Conservation (phyloP, 1,140 invertebrate species). For the Fopius arisanus region DNA sequence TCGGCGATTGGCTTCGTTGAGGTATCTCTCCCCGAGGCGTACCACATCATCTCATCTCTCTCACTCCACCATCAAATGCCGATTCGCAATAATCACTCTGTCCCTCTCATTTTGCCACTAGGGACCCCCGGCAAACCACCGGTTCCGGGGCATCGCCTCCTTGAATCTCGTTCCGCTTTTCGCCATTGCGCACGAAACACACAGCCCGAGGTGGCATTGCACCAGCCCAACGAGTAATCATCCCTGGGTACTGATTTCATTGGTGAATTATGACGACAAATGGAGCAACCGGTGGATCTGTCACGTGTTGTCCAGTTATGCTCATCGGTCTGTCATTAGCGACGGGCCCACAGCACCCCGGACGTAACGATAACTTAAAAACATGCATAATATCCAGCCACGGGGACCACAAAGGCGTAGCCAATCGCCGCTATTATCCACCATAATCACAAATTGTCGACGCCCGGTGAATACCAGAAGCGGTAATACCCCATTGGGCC, state of each 20-base stretch:
- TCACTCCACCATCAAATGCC: not conserved
- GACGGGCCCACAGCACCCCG: not conserved
- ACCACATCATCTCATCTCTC: slow-evolving; percentile 18
- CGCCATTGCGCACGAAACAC: slow-evolving; percentile 46
- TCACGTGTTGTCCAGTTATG: not conserved
- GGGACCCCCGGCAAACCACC: slow-evolving; percentile 23
- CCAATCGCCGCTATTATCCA: not conserved
- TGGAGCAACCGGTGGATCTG: not conserved
- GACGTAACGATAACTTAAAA: not conserved
- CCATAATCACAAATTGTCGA: not conserved
- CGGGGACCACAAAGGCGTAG: not conserved
- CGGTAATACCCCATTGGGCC: not conserved
- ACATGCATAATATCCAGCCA: not conserved
- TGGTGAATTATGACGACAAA: not conserved
- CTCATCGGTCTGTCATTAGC: not conserved
- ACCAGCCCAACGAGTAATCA: not conserved
- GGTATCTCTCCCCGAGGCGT: slow-evolving; percentile 32
- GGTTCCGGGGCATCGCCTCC: slow-evolving; percentile 33
- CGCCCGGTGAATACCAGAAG: not conserved
- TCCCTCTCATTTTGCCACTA: slow-evolving; percentile 5
- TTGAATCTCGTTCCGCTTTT: slow-evolving; percentile 51
- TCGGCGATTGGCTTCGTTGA: slow-evolving; percentile 41
- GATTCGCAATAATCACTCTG: not conserved
- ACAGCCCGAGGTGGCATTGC: not conserved
- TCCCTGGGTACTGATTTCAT: not conserved